Evolutionary conservation across 2,888 invertebrate genomes (phyloP), one percentile per base, ranked within the genome.

Genomic region (Deilephila porcellus): DNA sequence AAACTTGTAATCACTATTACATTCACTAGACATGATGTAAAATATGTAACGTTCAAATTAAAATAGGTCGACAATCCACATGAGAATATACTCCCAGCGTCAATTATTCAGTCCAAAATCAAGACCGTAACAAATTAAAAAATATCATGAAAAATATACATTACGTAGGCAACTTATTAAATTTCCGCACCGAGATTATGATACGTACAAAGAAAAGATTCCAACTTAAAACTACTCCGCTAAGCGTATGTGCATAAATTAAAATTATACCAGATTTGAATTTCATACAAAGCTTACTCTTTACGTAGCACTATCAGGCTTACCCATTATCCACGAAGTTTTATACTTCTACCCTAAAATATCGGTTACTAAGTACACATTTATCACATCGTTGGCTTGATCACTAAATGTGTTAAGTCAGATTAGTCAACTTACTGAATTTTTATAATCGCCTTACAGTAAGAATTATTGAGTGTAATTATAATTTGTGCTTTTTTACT

Each of bases 201-300:
- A 56, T n/a, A 56, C 19, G 19, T 29, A 62, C 32, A 62, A 19
- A 32, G 19, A 62, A 45, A 45, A 64, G 64, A 45, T 64, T 64
- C 20, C n/a, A 52, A 67, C 52, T 52, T n/a, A 5, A 52, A 52
- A 67, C 45, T 67, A 29, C 67, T 67, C 67, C 52, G 25, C 67
- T 56, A n/a, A 56, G 67, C 45, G 67, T n/a, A 52, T 52, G 67
- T 67, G 67, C 67, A 67, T 45, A 52, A 20, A 67, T 67, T 67
- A 45, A 52, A 67, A 29, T 52, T 52, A 67, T 25, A 67, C 64
- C 52, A 67, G 34, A 67, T 52, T 67, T 67, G 64, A 67, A 67
- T 52, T 67, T 67, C 67, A 67, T 67, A 52, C 52, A 67, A 25
- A 52, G 17, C 60, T 60, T 45, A 52, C 45, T 67, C 56, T 56